phyloP scores from a whole-genome alignment of 1,140 invertebrate species.

The Drosophila rufa region DNA sequence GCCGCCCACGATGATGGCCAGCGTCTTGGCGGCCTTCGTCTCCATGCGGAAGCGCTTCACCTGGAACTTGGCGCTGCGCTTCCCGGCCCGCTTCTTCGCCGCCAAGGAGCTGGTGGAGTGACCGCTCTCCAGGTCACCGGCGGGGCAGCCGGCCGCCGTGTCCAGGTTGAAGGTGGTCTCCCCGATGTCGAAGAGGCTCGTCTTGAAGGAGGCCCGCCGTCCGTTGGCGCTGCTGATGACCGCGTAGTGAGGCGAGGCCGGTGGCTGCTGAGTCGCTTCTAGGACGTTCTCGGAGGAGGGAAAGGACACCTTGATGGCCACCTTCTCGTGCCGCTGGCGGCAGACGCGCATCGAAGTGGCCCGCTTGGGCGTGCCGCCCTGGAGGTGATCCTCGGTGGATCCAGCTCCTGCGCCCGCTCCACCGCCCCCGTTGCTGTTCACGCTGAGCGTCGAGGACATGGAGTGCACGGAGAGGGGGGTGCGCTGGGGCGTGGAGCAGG shows the following conservation, averaged over 20 bases:
- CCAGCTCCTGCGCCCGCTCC: conserved; percentile 9
- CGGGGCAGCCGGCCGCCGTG: conserved; percentile 10
- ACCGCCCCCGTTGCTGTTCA: conserved; percentile 74
- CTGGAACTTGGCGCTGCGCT: conserved; percentile 85
- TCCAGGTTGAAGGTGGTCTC: conserved; percentile 79
- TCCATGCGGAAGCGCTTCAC: conserved; percentile 90
- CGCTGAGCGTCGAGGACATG: conserved; percentile 80
- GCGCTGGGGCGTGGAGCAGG: conserved; percentile 74
- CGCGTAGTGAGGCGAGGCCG: conserved; percentile 86
- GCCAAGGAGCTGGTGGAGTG: conserved; percentile 48
- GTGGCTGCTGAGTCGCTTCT: conserved; percentile 86
- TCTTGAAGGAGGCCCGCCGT: conserved; percentile 66
- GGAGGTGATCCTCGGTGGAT: conserved; percentile 50
- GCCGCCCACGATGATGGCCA: conserved; percentile 96
- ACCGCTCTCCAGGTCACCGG: conserved; percentile 50
- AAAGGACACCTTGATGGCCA: conserved; percentile 93
- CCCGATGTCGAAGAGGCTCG: conserved; percentile 78
- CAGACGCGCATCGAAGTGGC: conserved; percentile 86
- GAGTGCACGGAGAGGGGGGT: conserved; percentile 81
- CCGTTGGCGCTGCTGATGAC: conserved; percentile 68
- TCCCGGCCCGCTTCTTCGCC: conserved; percentile 85
- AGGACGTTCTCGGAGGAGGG: conserved; percentile 91
- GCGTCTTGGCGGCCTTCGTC: conserved; percentile 95
- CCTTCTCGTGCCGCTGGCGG: conserved; percentile 89
- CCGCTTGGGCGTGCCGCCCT: conserved; percentile 56